These are phyloP conservation scores for Archips xylosteana DNA, from an alignment of 2,888 invertebrate species.

Conservation along the genomic window DNA sequence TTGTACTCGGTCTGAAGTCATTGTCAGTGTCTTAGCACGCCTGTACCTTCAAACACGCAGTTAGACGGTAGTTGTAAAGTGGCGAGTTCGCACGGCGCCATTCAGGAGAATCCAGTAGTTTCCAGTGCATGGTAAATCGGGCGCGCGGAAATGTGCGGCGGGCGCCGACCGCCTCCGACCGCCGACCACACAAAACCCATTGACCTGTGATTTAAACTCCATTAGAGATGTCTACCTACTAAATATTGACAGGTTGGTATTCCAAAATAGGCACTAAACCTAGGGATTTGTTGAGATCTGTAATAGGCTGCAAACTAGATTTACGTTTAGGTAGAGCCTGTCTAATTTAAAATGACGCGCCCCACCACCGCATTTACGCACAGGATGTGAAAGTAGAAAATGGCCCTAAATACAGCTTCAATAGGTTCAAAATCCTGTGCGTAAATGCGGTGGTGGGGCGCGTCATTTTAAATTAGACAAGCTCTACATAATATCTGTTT, in stretches of 20 bases:
- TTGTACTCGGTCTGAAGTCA: too few relatives aligned
- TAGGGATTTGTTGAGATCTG: background rate
- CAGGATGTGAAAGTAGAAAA: too few relatives aligned
- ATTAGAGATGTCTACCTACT: background rate
- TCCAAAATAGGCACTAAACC: background rate
- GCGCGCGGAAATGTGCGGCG: slow-evolving; percentile 35
- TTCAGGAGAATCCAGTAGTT: slow-evolving; percentile 14
- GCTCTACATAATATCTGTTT: too few relatives aligned
- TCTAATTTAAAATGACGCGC: too few relatives aligned
- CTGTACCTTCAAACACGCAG: background rate
- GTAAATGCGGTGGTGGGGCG: too few relatives aligned
- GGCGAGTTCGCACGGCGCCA: slow-evolving; percentile 15
- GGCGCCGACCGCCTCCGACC: slow-evolving; percentile 13
- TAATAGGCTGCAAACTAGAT: too few relatives aligned
- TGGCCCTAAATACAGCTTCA: too few relatives aligned
- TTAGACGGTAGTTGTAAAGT: slow-evolving; percentile 11
- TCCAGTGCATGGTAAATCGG: slow-evolving; percentile 33
- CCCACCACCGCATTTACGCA: too few relatives aligned
- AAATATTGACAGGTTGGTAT: background rate
- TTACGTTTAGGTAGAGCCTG: too few relatives aligned
- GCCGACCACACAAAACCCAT: slow-evolving; percentile 18
- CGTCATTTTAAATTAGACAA: too few relatives aligned
- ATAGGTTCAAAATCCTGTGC: too few relatives aligned
- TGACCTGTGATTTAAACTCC: slow-evolving; percentile 15
- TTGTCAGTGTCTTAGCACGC: too few relatives aligned